A percentile compares a stretch with the other conserved stretches of the same genome.
Conservation (phyloP, 2,888 invertebrate species). For the Drosophila austrosaltans region DNA sequence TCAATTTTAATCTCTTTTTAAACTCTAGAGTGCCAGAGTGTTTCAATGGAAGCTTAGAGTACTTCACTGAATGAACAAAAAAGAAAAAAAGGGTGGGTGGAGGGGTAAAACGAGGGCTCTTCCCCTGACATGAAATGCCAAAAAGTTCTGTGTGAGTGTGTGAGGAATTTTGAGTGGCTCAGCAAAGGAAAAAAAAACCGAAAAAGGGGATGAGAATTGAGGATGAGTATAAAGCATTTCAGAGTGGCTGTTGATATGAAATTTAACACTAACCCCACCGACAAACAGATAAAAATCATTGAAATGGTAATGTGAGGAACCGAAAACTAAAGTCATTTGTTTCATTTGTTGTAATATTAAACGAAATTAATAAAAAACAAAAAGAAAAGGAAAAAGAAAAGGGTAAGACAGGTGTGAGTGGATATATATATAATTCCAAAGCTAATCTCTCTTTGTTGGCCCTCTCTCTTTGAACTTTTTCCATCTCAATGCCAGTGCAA, state of each 20-base stretch:
- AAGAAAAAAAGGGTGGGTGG: slow-evolving; percentile 12
- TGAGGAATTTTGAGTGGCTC: slow-evolving; percentile 58
- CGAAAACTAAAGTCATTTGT: slow-evolving; percentile 3
- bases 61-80: slow-evolving; percentile 26
- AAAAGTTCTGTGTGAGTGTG: slow-evolving; percentile 43
- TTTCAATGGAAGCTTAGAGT: slow-evolving; percentile 38
- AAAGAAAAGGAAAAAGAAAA: neutral
- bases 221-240: slow-evolving; percentile 35
- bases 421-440: slow-evolving; percentile 7
- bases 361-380: slow-evolving; percentile 1
- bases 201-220: slow-evolving; percentile 23
- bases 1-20: slow-evolving; percentile 60
- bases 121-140: slow-evolving; percentile 55
- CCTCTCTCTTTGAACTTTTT: slow-evolving; percentile 40
- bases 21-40: slow-evolving; percentile 1
- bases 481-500: slow-evolving; percentile 42
- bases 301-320: neutral
- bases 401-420: neutral
- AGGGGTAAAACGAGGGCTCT: slow-evolving; percentile 13
- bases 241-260: slow-evolving; percentile 42
- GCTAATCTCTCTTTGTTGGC: neutral
- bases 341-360: neutral
- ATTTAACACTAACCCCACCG: slow-evolving; percentile 8
- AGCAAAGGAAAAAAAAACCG: neutral
- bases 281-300: slow-evolving; percentile 1